Conservation (phyloP, 1,140 invertebrate species). For the Orius insidiosus region DNA sequence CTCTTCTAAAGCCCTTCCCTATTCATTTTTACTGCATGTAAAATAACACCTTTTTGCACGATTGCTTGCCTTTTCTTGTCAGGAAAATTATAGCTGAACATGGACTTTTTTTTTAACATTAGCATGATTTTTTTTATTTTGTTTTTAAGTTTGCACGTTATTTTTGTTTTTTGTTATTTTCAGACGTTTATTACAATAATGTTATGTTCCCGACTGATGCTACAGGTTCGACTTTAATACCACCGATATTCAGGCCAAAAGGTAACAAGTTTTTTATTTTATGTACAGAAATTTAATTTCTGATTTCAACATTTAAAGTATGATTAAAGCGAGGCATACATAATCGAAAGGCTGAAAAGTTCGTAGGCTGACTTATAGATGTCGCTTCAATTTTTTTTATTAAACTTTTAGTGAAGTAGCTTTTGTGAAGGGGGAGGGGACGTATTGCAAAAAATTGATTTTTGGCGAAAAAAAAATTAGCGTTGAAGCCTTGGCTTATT, state of each 20-base stretch:
- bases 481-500: too few relatives aligned
- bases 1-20: constrained; percentile 7
- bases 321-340: too few relatives aligned
- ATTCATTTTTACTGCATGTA: neutral
- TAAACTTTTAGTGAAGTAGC: too few relatives aligned
- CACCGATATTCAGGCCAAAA: constrained; percentile 51
- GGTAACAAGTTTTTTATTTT: constrained; percentile 30
- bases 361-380: too few relatives aligned
- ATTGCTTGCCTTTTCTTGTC: constrained; percentile 2
- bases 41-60: neutral
- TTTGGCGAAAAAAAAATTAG: too few relatives aligned
- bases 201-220: constrained; percentile 63
- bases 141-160: constrained; percentile 10
- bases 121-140: constrained; percentile 9
- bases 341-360: too few relatives aligned
- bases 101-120: constrained; percentile 4
- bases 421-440: too few relatives aligned
- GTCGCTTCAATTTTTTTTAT: too few relatives aligned
- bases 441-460: too few relatives aligned
- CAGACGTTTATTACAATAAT: constrained; percentile 62
- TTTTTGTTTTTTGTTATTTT: constrained; percentile 25
- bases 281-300: too few relatives aligned
- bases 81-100: constrained; percentile 6
- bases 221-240: constrained; percentile 47
- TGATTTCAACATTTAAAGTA: too few relatives aligned